Evolutionary conservation across 2,113 vertebrate genomes (phyloP).

Genomic region (Gymnorhina tibicen): DNA sequence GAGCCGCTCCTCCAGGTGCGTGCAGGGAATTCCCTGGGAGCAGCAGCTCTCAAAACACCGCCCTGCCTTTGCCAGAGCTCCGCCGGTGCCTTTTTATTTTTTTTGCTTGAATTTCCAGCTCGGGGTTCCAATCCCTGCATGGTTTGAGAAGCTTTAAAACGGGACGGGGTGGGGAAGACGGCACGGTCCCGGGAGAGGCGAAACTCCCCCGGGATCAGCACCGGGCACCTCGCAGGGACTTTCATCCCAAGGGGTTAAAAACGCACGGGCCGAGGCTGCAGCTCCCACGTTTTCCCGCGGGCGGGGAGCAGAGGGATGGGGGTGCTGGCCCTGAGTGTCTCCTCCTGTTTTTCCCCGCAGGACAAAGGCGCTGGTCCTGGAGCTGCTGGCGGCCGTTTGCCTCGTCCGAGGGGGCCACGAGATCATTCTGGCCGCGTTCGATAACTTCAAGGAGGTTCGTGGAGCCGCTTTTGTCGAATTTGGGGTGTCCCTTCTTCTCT

Average conservation of each 20-base stretch:
- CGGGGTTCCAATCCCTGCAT: background rate
- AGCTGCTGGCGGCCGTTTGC: conserved; percentile 92
- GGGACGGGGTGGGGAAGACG: too few relatives aligned
- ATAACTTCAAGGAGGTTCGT: conserved; percentile 96
- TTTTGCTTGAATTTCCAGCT: background rate
- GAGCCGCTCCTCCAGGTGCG: background rate
- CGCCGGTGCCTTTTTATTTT: background rate
- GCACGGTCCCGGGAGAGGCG: background rate
- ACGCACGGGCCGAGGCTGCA: rapidly evolving
- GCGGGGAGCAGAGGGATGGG: background rate
- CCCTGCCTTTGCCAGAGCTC: background rate
- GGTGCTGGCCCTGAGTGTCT: background rate
- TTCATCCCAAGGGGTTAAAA: background rate
- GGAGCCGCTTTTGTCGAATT: background rate
- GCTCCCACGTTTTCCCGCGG: rapidly evolving
- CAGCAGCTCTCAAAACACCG: background rate
- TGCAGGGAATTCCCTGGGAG: background rate
- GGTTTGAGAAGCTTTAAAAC: background rate
- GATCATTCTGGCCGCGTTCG: conserved; percentile 93
- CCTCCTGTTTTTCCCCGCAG: conserved; percentile 62
- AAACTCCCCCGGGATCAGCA: rapidly evolving
- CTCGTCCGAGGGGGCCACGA: conserved; percentile 96
- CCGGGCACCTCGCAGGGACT: background rate
- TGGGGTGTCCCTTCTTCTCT: background rate
- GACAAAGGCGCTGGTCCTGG: conserved; percentile 94